Base-by-base conservation (phyloP, 1,140 invertebrate species). In the Manduca sexta region DNA sequence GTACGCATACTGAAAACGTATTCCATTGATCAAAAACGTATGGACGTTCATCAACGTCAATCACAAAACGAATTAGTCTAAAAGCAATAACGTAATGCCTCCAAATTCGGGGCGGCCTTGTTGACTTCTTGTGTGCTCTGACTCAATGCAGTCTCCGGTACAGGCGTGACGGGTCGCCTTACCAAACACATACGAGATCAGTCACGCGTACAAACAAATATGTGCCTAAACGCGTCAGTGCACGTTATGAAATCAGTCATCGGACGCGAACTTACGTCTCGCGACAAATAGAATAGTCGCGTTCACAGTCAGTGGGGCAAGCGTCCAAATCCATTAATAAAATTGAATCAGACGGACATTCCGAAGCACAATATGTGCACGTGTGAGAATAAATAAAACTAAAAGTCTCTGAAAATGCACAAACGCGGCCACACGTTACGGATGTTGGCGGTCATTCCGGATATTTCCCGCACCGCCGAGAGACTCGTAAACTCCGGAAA, bases 251-350 rank as follows among this genome's bases (percentile, higher is more conserved):
- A 71, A 50, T 72, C 49, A 49, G 31, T 59, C 44, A 59, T 46
- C 56, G 21, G 33, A 39, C 11, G 42, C 40, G 16, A 29, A 70
- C 65, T 72, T 65, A 68, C 58, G 70, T 66, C 60, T 64, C 57
- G 72, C 72, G 69, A 74, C 76, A 76, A 72, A 80, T 72, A 80
- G 76, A 84, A 77, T 70, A 64, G 69, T 56, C 52, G 68, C 64
- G 68, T 77, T 76, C 78, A 72, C 62, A 81, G 75, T 84, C 79
- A 83, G 75, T 77, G 65, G 81, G 79, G 81, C 81, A 84, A 78
- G 68, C 69, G 69, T 83, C 81, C 81, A 84, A 81, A 61, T 83
- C 81, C 79, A 84, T 84, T 84, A 83, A 84, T 84, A 84, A 84
- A 76, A 83, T 84, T 80, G 81, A 84, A 84, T 81, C 81, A 83